phyloP scores from a whole-genome alignment of 1,140 invertebrate species.

The Sitophilus oryzae region DNA sequence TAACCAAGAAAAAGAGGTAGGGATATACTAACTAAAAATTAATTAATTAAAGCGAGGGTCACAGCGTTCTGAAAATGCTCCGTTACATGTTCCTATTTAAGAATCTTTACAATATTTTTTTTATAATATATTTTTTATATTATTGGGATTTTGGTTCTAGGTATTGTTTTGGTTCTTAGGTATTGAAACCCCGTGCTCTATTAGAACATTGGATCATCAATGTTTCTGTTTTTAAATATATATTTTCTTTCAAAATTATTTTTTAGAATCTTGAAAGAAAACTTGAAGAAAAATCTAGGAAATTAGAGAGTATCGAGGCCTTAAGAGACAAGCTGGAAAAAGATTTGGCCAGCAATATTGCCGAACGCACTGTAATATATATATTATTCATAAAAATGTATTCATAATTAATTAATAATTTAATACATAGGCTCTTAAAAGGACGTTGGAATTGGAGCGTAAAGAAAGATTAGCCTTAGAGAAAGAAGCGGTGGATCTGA shows the following conservation, averaged over 20 bases:
- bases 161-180: too few relatives aligned
- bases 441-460: conserved; percentile 48
- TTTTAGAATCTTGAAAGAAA: conserved; percentile 43
- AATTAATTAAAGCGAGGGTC: too few relatives aligned
- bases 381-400: neutral
- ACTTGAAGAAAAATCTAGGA: conserved; percentile 46
- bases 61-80: too few relatives aligned
- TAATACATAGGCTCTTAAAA: conserved; percentile 40
- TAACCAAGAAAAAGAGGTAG: conserved; percentile 37
- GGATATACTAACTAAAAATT: too few relatives aligned
- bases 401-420: conserved; percentile 10
- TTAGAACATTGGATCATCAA: too few relatives aligned
- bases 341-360: conserved; percentile 47
- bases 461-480: conserved; percentile 53
- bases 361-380: conserved; percentile 36
- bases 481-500: conserved; percentile 51
- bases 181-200: too few relatives aligned
- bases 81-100: too few relatives aligned
- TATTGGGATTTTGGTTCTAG: too few relatives aligned
- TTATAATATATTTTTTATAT: too few relatives aligned
- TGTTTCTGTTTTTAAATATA: too few relatives aligned
- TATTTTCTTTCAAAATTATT: too few relatives aligned
- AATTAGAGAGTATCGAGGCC: conserved; percentile 46
- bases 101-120: too few relatives aligned
- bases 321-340: conserved; percentile 50